These are phyloP conservation scores for Drosophila multiciliata DNA, from an alignment of 2,888 invertebrate species.

Conservation along the genomic window DNA sequence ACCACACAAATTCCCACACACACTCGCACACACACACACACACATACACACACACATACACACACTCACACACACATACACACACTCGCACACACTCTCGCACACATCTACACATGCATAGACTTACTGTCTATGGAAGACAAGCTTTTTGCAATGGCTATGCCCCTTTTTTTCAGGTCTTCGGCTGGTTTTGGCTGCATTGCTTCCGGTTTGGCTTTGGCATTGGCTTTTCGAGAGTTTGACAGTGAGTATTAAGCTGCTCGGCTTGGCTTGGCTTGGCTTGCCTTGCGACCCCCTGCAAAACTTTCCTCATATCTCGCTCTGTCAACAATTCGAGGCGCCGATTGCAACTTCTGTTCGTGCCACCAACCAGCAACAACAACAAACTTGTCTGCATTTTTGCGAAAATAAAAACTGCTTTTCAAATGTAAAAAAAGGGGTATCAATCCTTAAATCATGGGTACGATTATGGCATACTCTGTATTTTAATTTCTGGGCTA, in stretches of 20 bases:
- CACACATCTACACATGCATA: constrained; percentile 6
- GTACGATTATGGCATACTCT: not conserved
- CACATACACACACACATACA: constrained; percentile 5
- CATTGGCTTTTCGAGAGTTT: constrained; percentile 29
- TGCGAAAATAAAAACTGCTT: not conserved
- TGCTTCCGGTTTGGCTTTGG: constrained; percentile 41
- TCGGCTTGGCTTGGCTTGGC: constrained; percentile 21
- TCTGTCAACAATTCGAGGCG: constrained; percentile 48
- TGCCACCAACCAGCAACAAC: constrained; percentile 19
- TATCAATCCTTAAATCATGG: no score
- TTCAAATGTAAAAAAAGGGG: not conserved
- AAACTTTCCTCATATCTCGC: constrained; percentile 68
- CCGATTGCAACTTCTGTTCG: constrained; percentile 26
- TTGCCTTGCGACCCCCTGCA: constrained; percentile 9
- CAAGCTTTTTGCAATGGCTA: not conserved
- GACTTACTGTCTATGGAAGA: constrained; percentile 4
- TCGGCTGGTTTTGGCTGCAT: constrained; percentile 33
- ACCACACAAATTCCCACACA: constrained; percentile 55
- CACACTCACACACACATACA: not conserved
- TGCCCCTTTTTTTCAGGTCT: constrained; percentile 15
- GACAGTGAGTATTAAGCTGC: constrained; percentile 43
- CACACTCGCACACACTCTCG: constrained; percentile 1
- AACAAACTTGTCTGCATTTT: constrained; percentile 36
- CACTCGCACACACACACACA: constrained; percentile 3
- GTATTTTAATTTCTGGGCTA: not conserved